These are phyloP conservation scores for Dynastes hyllus DNA, from an alignment of 2,888 invertebrate species.

Conservation along the genomic window DNA sequence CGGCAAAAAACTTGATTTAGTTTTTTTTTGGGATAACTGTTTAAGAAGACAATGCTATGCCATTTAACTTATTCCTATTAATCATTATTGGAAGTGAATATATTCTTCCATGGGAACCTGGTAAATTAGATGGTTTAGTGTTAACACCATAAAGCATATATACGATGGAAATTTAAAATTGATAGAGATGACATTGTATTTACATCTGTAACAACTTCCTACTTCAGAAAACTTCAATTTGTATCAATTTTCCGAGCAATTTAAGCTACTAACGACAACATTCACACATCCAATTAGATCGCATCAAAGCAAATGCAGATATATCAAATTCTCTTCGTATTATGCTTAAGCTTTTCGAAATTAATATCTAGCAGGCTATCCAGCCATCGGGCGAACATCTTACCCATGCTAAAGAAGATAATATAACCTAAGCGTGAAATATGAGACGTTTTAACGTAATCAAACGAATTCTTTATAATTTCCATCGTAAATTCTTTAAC, in stretches of 20 bases:
- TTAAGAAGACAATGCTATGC: too few species aligned
- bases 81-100: too few species aligned
- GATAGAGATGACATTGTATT: too few species aligned
- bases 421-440: conserved; percentile 33
- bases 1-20: too few species aligned
- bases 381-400: not conserved
- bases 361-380: conserved; percentile 3
- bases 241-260: not conserved
- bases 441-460: conserved; percentile 33
- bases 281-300: not conserved
- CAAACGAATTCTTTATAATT: conserved; percentile 26
- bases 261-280: not conserved
- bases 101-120: too few species aligned
- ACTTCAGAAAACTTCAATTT: not conserved
- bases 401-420: not conserved
- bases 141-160: too few species aligned
- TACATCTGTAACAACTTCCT: too few species aligned
- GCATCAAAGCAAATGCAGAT: not conserved
- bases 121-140: too few species aligned
- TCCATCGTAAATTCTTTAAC: conserved; percentile 25
- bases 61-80: too few species aligned
- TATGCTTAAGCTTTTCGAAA: not conserved
- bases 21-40: too few species aligned
- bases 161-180: too few species aligned
- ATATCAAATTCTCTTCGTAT: not conserved